Conservation (phyloP, 2,888 invertebrate genomes). For the Drosophila seclusa region DNA sequence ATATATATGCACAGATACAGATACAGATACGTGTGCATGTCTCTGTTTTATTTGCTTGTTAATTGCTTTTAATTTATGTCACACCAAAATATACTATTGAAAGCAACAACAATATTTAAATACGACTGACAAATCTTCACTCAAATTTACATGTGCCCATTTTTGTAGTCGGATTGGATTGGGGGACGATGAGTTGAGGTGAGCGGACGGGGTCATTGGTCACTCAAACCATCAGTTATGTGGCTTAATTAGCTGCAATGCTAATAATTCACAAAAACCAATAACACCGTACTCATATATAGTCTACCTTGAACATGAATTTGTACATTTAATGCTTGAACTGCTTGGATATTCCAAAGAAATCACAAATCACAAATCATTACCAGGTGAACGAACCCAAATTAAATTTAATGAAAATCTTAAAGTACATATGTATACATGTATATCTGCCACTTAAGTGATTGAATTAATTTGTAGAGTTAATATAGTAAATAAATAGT, state of each 20-base stretch:
- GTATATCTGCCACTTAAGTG: background rate
- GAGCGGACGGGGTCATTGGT: conserved; percentile 22
- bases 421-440: too few species aligned
- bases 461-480: background rate
- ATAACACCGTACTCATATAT: background rate
- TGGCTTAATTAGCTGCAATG: background rate
- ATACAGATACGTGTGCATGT: background rate
- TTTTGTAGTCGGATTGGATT: background rate
- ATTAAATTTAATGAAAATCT: background rate
- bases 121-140: conserved; percentile 6
- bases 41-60: conserved; percentile 35
- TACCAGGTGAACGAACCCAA: background rate
- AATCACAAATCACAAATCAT: too few species aligned
- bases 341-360: background rate
- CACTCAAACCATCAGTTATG: conserved; percentile 8
- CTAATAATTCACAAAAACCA: background rate
- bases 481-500: background rate
- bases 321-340: background rate
- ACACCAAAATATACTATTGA: conserved; percentile 11
- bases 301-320: background rate
- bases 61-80: conserved; percentile 42
- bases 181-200: background rate
- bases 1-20: background rate
- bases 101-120: background rate
- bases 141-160: background rate